Conservation (phyloP, 2,888 invertebrate genomes). For the Mamestra brassicae region DNA sequence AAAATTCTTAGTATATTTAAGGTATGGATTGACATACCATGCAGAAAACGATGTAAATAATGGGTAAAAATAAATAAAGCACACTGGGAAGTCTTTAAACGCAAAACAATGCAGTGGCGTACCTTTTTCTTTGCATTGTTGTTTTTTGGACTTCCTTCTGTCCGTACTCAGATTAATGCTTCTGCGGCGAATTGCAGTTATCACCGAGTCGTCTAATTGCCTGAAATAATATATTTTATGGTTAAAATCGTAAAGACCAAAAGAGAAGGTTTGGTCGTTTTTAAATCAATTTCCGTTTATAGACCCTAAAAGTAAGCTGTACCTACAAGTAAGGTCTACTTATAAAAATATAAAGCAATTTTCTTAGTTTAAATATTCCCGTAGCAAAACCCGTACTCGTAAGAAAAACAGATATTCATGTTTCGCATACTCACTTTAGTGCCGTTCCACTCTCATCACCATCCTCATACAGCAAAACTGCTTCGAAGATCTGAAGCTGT, state of each 20-base stretch:
- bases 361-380: neutral
- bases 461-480: slow-evolving; percentile 97
- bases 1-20: slow-evolving; percentile 39
- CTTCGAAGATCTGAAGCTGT: slow-evolving; percentile 98
- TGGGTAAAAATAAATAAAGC: slow-evolving; percentile 47
- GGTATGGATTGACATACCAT: slow-evolving; percentile 63
- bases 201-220: slow-evolving; percentile 92
- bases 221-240: slow-evolving; percentile 74
- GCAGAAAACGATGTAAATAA: slow-evolving; percentile 50
- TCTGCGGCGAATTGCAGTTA: slow-evolving; percentile 93
- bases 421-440: slow-evolving; percentile 82
- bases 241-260: neutral
- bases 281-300: neutral
- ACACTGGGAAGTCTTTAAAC: slow-evolving; percentile 52
- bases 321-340: neutral
- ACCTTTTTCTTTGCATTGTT: slow-evolving; percentile 93
- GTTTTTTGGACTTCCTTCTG: slow-evolving; percentile 93
- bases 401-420: neutral
- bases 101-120: slow-evolving; percentile 68
- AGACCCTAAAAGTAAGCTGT: neutral
- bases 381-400: neutral
- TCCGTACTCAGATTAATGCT: slow-evolving; percentile 90
- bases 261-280: neutral
- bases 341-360: neutral
- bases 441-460: slow-evolving; percentile 92